phyloP scores from a whole-genome alignment of 2,888 invertebrate genomes.

The Tuta absoluta region DNA sequence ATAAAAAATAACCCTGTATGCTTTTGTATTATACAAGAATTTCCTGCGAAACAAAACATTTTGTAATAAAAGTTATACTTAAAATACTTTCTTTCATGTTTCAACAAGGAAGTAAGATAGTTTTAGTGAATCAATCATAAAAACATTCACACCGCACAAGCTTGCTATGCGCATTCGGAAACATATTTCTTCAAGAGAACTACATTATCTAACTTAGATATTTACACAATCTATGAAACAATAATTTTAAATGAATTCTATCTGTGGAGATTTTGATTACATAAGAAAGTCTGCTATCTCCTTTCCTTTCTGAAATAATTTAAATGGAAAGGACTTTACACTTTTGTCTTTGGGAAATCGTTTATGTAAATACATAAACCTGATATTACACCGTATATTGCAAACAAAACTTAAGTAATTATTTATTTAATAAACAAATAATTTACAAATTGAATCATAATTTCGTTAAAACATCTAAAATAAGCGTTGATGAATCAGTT shows the following conservation, averaged over 20 bases:
- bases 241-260: not conserved
- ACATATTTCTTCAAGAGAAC: slow-evolving; percentile 56
- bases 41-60: not conserved
- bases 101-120: slow-evolving; percentile 41
- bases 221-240: slow-evolving; percentile 59
- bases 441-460: too few species aligned
- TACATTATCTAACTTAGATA: slow-evolving; percentile 62
- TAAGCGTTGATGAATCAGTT: too few species aligned
- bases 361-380: too few species aligned
- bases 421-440: too few species aligned
- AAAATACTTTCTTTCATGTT: slow-evolving; percentile 49
- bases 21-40: not conserved
- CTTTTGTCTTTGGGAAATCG: too few species aligned
- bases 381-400: too few species aligned
- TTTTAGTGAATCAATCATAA: slow-evolving; percentile 38
- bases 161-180: slow-evolving; percentile 50
- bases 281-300: not conserved
- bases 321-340: too few species aligned
- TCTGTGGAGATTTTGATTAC: not conserved
- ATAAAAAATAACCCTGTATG: too few species aligned
- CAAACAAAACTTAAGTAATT: too few species aligned
- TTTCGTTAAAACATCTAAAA: too few species aligned
- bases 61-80: slow-evolving; percentile 40
- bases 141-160: slow-evolving; percentile 42
- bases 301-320: too few species aligned